Percentiles rank a stretch among this genome's conserved stretches.
Conservation (phyloP, 2,797 vertebrate genomes). For the Ctenosaura bakeri region DNA sequence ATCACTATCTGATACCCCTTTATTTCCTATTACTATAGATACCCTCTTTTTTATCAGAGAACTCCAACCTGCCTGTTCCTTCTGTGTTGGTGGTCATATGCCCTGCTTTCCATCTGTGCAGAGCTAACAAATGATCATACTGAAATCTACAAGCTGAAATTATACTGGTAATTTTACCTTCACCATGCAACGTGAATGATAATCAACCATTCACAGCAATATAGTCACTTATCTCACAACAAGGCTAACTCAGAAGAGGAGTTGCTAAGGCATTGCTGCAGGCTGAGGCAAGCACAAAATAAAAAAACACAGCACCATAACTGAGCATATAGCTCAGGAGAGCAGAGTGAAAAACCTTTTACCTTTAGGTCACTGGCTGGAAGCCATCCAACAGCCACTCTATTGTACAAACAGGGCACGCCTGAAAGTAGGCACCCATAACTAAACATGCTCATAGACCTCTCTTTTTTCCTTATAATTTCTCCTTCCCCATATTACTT, state of each 20-base stretch:
- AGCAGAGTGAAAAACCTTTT: conserved; percentile 34
- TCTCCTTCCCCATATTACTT: background rate
- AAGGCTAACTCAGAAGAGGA: too few species aligned
- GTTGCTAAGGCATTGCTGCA: too few species aligned
- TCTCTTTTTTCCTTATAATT: background rate
- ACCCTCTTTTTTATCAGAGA: background rate
- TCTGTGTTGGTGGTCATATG: background rate
- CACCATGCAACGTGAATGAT: conserved; percentile 48
- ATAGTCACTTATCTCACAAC: background rate
- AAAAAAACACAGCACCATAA: background rate
- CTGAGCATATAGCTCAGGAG: background rate
- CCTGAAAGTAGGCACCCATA: background rate
- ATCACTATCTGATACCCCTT: background rate
- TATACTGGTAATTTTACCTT: conserved; percentile 63
- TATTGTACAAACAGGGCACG: background rate
- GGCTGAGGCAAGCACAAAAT: rapidly evolving
- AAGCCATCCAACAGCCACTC: conserved; percentile 42
- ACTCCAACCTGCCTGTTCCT: background rate
- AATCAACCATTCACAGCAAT: conserved; percentile 16
- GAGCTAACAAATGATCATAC: background rate
- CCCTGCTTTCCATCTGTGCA: background rate
- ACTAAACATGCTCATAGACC: background rate
- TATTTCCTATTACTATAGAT: background rate
- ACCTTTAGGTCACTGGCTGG: conserved; percentile 74
- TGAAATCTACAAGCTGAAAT: conserved; percentile 21